phyloP scores from a whole-genome alignment of 2,113 vertebrate genomes.

The Taxidea taxus region DNA sequence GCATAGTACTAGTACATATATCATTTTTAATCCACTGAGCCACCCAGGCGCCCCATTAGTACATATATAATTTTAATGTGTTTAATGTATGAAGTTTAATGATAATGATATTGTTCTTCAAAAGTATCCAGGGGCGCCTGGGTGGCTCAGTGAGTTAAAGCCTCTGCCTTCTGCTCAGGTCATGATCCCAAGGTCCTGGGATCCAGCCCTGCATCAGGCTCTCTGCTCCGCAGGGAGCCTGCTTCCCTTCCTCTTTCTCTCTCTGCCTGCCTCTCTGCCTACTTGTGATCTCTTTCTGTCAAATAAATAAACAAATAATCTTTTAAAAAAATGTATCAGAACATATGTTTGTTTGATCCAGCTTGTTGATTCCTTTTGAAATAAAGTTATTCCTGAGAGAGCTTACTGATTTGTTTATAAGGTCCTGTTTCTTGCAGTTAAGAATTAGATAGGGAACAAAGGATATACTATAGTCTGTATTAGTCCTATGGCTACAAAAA shows the following conservation, averaged over 20 bases:
- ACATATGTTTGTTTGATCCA: not conserved
- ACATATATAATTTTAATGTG: not conserved
- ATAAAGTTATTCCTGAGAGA: not conserved
- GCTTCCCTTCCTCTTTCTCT: no score
- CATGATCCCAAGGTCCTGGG: no score
- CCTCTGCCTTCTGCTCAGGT: no score
- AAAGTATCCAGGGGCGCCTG: no score
- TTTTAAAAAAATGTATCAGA: not conserved
- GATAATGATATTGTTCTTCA: not conserved
- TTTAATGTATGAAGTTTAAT: not conserved
- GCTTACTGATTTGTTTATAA: not conserved
- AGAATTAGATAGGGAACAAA: not conserved
- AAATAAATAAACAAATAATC: no score
- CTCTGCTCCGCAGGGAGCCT: no score
- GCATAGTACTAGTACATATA: not conserved
- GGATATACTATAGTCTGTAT: not conserved
- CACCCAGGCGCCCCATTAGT: no score
- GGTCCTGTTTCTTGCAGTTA: not conserved
- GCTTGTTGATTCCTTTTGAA: not conserved
- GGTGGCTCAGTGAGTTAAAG: no score
- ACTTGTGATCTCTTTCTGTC: no score
- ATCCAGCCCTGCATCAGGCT: no score
- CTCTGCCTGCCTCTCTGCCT: no score
- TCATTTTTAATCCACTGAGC: no score
- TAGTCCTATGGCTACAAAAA: not conserved